Conservation (phyloP, 2,113 vertebrate genomes). For the Larimichthys polyactis region DNA sequence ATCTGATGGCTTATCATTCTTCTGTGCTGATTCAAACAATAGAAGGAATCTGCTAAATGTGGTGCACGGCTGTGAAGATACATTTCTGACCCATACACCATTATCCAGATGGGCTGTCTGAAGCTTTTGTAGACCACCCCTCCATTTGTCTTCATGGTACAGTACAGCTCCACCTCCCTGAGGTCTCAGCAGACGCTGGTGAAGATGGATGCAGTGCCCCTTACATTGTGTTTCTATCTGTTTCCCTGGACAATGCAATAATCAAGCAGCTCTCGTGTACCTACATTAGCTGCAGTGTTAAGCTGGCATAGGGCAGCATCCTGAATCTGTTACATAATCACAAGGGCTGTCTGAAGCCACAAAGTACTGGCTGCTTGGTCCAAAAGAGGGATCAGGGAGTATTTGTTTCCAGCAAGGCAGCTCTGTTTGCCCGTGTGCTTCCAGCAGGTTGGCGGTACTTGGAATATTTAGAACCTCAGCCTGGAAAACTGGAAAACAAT, state of each 20-base stretch:
- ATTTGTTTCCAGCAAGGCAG: constrained; percentile 42
- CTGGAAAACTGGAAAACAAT: constrained; percentile 34
- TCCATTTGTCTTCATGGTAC: constrained; percentile 24
- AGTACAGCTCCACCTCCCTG: neutral
- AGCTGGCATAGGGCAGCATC: neutral
- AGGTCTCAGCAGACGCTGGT: neutral
- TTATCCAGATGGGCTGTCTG: constrained; percentile 36
- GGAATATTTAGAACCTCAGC: constrained; percentile 15
- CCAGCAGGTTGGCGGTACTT: constrained; percentile 43
- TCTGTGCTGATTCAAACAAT: constrained; percentile 62
- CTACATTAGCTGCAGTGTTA: neutral
- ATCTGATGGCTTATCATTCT: constrained; percentile 26
- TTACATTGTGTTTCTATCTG: constrained; percentile 2
- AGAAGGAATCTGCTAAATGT: constrained; percentile 64
- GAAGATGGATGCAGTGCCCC: constrained; percentile 22
- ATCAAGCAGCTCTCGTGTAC: neutral
- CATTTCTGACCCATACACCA: constrained; percentile 66
- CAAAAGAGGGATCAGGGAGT: neutral
- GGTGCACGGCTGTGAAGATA: constrained; percentile 31
- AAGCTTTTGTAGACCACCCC: constrained; percentile 23
- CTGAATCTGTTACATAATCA: constrained; percentile 14
- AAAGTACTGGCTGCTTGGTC: neutral
- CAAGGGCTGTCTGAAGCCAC: neutral
- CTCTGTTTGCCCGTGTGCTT: constrained; percentile 17
- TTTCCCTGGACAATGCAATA: neutral